Percentiles rank a stretch among this genome's conserved stretches.
Conservation (phyloP, 2,888 invertebrate species). For the Synergus laeviventris region DNA sequence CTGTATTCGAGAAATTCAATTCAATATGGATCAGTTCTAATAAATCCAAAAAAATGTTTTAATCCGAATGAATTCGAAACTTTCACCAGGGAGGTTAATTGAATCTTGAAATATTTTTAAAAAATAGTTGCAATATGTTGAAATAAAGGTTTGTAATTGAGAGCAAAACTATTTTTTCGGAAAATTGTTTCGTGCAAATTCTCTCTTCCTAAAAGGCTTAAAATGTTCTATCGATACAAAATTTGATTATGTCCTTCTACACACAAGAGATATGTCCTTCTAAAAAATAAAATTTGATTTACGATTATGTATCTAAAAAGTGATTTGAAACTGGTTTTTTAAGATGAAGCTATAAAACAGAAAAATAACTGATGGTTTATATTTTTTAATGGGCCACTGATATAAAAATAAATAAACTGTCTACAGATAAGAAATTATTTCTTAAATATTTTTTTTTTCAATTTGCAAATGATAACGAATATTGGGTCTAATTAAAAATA, state of each 20-base stretch:
- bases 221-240: constrained; percentile 47
- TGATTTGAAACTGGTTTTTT: not conserved
- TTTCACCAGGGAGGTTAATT: no score
- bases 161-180: not conserved
- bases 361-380: not conserved
- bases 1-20: no score
- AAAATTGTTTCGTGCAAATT: constrained; percentile 23
- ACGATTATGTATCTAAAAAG: no score
- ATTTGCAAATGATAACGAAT: not conserved
- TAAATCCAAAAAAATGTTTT: no score
- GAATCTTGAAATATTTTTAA: no score
- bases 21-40: no score
- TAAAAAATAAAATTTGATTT: constrained; percentile 1
- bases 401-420: constrained; percentile 16
- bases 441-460: not conserved
- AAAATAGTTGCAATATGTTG: no score
- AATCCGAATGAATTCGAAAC: no score
- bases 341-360: not conserved
- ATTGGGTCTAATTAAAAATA: not conserved
- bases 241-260: constrained; percentile 54
- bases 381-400: not conserved
- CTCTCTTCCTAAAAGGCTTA: constrained; percentile 27
- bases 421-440: constrained; percentile 39
- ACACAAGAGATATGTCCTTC: constrained; percentile 51
- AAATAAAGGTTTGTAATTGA: no score